phyloP scores from a whole-genome alignment of 1,140 invertebrate genomes.

The Brevipalpus yothersi region DNA sequence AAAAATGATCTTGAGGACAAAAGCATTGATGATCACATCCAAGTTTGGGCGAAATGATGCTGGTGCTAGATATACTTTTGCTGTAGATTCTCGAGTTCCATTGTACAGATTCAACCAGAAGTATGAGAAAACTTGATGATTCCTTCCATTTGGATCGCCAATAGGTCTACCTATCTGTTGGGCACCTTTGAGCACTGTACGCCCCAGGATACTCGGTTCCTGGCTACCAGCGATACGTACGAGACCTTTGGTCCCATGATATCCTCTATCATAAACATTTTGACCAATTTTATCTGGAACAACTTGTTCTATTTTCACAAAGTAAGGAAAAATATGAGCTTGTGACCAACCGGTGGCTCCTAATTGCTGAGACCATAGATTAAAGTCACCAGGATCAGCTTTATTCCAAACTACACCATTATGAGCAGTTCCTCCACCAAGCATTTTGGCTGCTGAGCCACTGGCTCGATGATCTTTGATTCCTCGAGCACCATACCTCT shows the following conservation, averaged over 20 bases:
- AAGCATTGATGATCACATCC: conserved; percentile 52
- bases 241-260: conserved; percentile 19
- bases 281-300: neutral
- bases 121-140: conserved; percentile 33
- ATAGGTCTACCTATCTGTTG: conserved; percentile 26
- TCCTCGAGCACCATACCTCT: conserved; percentile 22
- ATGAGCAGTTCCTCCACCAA: conserved; percentile 57
- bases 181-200: conserved; percentile 26
- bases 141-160: conserved; percentile 19
- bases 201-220: neutral
- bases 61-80: conserved; percentile 67
- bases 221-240: neutral
- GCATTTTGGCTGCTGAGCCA: conserved; percentile 5
- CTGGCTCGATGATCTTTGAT: conserved; percentile 27
- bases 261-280: neutral
- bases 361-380: conserved; percentile 61
- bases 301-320: conserved; percentile 49
- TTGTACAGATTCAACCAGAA: conserved; percentile 55
- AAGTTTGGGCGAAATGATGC: conserved; percentile 48
- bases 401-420: conserved; percentile 86
- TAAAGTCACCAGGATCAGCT: conserved; percentile 74
- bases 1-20: conserved; percentile 55
- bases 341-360: conserved; percentile 83
- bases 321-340: conserved; percentile 54
- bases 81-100: conserved; percentile 43